These are phyloP conservation scores for Ibidorhyncha struthersii DNA, from an alignment of 2,113 vertebrate species.

Conservation along the genomic window DNA sequence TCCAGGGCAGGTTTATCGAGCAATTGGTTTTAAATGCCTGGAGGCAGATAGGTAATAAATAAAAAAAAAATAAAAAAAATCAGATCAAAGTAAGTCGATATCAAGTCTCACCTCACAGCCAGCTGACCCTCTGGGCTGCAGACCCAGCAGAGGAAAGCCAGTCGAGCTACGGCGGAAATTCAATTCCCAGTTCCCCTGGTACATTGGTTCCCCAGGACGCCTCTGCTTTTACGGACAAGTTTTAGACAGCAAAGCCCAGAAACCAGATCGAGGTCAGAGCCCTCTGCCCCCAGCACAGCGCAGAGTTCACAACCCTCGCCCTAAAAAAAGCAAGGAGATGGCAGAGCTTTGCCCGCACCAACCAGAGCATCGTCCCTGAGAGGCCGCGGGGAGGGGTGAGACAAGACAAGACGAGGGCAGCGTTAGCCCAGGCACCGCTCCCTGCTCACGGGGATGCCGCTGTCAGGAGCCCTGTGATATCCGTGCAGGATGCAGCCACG, in stretches of 20 bases:
- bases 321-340: not conserved
- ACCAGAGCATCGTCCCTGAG: not conserved
- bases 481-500: not conserved
- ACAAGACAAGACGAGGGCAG: not conserved
- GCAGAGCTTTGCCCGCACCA: not conserved
- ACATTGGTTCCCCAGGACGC: not conserved
- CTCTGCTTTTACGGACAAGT: not conserved
- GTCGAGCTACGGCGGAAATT: not conserved
- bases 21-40: not conserved
- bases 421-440: accelerated
- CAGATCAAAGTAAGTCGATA: not conserved
- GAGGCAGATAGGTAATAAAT: not conserved
- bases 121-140: not conserved
- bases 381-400: not conserved
- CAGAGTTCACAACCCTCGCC: not conserved
- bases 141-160: not conserved
- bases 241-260: not conserved
- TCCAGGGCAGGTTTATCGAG: not conserved
- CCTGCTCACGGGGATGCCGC: not conserved
- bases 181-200: not conserved
- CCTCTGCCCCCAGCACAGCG: not conserved
- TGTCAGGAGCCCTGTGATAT: accelerated
- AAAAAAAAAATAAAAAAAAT: not conserved
- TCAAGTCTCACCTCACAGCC: not conserved
- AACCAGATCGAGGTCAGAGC: not conserved